Base-by-base conservation (phyloP, 2,797 vertebrate genomes). In the Etheostoma nigrum region DNA sequence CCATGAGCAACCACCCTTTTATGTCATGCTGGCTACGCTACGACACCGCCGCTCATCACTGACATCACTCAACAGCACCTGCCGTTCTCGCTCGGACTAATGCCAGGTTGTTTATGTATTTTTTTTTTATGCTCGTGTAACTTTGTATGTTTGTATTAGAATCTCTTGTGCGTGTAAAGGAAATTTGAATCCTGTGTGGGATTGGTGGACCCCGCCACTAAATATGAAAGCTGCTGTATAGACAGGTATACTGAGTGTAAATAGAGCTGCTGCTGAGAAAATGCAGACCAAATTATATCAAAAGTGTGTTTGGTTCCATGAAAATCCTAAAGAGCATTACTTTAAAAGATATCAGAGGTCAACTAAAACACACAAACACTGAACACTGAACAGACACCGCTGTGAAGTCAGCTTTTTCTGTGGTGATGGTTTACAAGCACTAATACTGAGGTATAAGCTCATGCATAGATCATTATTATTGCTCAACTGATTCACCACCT, bases 401-500 rank as follows among this genome's bases (percentile, higher is more conserved):
- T 1, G 18, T 57, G 21, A 48, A 60, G 13, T 49, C 19, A 23
- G 3, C 21, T n/a, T 44, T 54, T 57, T 30, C 47, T 47, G 44
- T 36, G 33, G 12, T 1, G 8, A 63, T 10, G 42, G 62, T 71
- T 72, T 36, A 61, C n/a, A 44, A 48, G 68, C 51, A 59, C 23
- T 67, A 23, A 76, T 67, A 27, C n/a, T 27, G 10, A 60, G 55
- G 12, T 52, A 74, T 36, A 74, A 25, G 33, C 13, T 68, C 54
- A 63, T 47, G 51, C 57, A 23, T 33, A 33, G 65, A 59, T 70
- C 69, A 51, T 61, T 62, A 36, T 67, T 52, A 68, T 69, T 1
- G n/a, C 51, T 61, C 8, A 12, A 59, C 51, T 63, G 79, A 76
- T 77, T 74, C 59, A 82, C 52, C 49, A 23, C 40, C 45, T 70